Percentiles rank a stretch among this genome's conserved stretches.
phyloP scores from a whole-genome alignment of 2,113 vertebrate genomes.

The Poeciliopsis turrubarensis region DNA sequence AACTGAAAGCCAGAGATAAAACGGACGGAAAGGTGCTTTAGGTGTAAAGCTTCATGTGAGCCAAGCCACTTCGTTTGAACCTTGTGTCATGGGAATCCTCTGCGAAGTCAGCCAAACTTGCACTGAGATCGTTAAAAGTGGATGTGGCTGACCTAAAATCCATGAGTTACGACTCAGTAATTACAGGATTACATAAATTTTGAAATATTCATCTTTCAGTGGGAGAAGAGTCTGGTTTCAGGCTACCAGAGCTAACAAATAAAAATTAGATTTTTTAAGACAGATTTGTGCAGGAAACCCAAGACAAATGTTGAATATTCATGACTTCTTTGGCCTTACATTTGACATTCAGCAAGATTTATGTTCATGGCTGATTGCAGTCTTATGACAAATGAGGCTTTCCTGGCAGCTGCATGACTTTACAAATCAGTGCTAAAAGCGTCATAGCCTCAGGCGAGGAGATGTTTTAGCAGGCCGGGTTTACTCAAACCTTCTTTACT shows the following conservation, averaged over 20 bases:
- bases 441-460: slow-evolving; percentile 7
- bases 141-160: slow-evolving; percentile 55
- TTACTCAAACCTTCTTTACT: slow-evolving; percentile 5
- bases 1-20: slow-evolving; percentile 30
- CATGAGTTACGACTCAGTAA: slow-evolving; percentile 42
- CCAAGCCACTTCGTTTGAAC: not conserved
- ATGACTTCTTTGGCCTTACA: slow-evolving; percentile 23
- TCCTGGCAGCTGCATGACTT: slow-evolving; percentile 39
- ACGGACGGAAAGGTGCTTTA: slow-evolving; percentile 18
- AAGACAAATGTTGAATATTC: slow-evolving; percentile 50
- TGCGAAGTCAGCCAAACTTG: slow-evolving; percentile 17
- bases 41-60: slow-evolving; percentile 3
- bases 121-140: slow-evolving; percentile 28
- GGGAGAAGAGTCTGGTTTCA: slow-evolving; percentile 34
- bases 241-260: slow-evolving; percentile 37
- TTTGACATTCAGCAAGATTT: slow-evolving; percentile 39
- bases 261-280: slow-evolving; percentile 18
- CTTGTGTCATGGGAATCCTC: slow-evolving; percentile 17
- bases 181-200: slow-evolving; percentile 33
- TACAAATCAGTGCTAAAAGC: slow-evolving; percentile 47
- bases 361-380: slow-evolving; percentile 26
- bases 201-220: slow-evolving; percentile 34
- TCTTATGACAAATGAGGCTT: slow-evolving; percentile 43
- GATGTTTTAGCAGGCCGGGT: slow-evolving; percentile 29
- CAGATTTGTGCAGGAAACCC: slow-evolving; percentile 7